Evolutionary conservation across 2,797 vertebrate genomes (phyloP).

Genomic region (Nannoperca obscura): DNA sequence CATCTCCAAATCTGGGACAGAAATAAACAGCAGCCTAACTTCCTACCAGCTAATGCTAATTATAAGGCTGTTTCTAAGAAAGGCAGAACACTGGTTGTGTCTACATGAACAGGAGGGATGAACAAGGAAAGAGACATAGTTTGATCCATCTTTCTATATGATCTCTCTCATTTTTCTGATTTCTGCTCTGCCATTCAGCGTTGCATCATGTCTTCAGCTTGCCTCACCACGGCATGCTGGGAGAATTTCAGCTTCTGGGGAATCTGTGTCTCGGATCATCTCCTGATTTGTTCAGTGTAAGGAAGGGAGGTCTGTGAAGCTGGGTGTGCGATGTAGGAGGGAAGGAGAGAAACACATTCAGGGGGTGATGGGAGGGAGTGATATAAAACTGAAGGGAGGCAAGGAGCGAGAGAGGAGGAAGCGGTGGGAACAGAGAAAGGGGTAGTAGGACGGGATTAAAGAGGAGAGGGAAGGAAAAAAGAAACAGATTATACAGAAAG

Average conservation of each 20-base stretch:
- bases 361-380: not conserved
- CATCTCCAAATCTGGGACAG: not conserved
- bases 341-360: not conserved
- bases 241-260: conserved; percentile 31
- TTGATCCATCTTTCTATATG: conserved; percentile 59
- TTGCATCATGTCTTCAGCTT: conserved; percentile 57
- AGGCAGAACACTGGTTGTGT: not conserved
- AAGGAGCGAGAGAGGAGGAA: not conserved
- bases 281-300: conserved; percentile 41
- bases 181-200: conserved; percentile 51
- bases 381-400: not conserved
- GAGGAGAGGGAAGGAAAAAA: not conserved
- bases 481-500: not conserved
- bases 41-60: not conserved
- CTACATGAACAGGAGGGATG: conserved; percentile 17
- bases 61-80: not conserved
- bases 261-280: conserved; percentile 41
- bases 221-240: conserved; percentile 19
- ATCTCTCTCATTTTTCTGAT: conserved; percentile 35
- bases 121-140: conserved; percentile 21
- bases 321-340: not conserved
- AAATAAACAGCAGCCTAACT: not conserved
- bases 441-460: not conserved
- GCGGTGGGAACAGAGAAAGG: no score
- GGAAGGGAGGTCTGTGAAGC: not conserved